Percentiles rank a stretch among this genome's conserved stretches.
Evolutionary conservation across 1,140 invertebrate species (phyloP).

Genomic region (Pseudomyrmex dendroicus): DNA sequence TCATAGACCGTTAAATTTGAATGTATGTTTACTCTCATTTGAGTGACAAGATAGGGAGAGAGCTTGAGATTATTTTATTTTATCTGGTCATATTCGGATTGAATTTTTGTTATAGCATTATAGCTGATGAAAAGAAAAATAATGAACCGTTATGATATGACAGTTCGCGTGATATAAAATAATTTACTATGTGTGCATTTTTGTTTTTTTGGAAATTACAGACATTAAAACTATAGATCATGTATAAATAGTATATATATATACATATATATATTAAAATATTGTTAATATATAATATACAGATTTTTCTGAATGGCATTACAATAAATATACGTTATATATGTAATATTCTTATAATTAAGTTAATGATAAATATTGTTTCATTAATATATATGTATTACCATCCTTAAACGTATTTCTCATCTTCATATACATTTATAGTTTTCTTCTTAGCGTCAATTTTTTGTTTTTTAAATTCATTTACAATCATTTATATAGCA

Average conservation of each 20-base stretch:
- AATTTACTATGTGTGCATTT: constrained; percentile 21
- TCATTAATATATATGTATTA: constrained; percentile 29
- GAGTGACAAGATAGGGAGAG: constrained; percentile 6
- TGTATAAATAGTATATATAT: constrained; percentile 19
- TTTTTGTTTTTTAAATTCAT: background rate
- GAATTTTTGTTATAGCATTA: constrained; percentile 33
- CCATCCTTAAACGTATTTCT: constrained; percentile 18
- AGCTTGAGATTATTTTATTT: constrained; percentile 17
- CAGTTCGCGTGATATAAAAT: constrained; percentile 7
- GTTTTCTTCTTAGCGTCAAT: constrained; percentile 9
- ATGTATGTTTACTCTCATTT: constrained; percentile 21
- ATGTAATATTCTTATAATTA: constrained; percentile 39
- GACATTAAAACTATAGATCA: constrained; percentile 6
- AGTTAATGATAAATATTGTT: constrained; percentile 42
- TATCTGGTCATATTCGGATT: constrained; percentile 17
- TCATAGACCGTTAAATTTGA: constrained; percentile 36
- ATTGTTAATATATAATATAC: constrained; percentile 40
- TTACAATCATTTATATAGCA: background rate
- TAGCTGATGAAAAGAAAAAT: background rate
- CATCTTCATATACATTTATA: background rate
- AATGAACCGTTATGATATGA: background rate
- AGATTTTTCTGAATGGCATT: constrained; percentile 53
- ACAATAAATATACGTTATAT: constrained; percentile 50
- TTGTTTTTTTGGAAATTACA: constrained; percentile 21
- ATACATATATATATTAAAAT: constrained; percentile 16